phyloP scores from a whole-genome alignment of 2,113 vertebrate species.

The Erythrolamprus reginae region DNA sequence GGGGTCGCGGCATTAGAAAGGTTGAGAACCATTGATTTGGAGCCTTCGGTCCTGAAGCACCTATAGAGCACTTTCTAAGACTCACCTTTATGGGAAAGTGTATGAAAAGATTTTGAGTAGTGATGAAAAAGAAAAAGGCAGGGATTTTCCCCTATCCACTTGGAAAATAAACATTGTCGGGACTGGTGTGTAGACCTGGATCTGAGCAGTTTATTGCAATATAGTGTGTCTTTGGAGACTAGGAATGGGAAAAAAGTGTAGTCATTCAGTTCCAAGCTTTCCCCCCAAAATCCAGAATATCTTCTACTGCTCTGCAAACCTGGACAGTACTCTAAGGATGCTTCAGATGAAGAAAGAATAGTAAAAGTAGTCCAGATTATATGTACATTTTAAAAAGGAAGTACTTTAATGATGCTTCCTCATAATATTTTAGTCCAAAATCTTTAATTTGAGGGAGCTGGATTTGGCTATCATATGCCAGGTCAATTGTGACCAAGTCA shows the following conservation, averaged over 20 bases:
- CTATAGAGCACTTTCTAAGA: neutral
- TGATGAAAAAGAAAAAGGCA: neutral
- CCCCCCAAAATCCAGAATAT: neutral
- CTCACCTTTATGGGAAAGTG: neutral
- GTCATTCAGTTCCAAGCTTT: neutral
- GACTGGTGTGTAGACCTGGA: neutral
- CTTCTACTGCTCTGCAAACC: neutral
- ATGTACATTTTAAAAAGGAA: too few species aligned
- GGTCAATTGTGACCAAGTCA: neutral
- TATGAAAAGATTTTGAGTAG: neutral
- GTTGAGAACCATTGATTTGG: too few species aligned
- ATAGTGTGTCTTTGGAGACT: neutral
- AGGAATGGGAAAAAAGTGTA: neutral
- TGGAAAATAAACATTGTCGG: neutral
- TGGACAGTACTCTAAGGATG: neutral
- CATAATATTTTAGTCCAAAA: neutral
- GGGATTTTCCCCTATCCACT: neutral
- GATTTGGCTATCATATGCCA: neutral
- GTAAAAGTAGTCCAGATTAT: neutral
- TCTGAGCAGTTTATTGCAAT: neutral
- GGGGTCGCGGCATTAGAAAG: too few species aligned
- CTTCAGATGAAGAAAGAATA: neutral
- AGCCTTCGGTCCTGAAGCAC: neutral
- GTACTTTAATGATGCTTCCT: neutral
- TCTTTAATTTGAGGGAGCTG: neutral